Conservation (phyloP, 1,140 invertebrate species). For the Anastrepha ludens region DNA sequence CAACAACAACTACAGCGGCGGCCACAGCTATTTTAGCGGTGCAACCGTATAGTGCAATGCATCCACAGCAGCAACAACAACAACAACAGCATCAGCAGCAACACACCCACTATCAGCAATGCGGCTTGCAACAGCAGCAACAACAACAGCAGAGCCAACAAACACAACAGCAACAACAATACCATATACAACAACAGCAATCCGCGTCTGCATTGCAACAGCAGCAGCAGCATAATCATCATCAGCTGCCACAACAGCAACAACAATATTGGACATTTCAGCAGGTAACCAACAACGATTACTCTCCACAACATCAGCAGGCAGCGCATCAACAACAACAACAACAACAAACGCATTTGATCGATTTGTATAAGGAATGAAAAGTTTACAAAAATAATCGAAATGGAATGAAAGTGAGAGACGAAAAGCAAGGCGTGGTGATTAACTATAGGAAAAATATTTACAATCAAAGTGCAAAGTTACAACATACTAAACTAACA, state of each 20-base stretch:
- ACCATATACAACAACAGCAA: slow-evolving; percentile 60
- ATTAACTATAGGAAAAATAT: background rate
- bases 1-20: slow-evolving; percentile 40
- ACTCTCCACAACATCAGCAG: slow-evolving; percentile 60
- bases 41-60: slow-evolving; percentile 61
- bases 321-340: slow-evolving; percentile 63
- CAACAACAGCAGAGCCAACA: slow-evolving; percentile 54
- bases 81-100: slow-evolving; percentile 14
- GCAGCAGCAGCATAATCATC: slow-evolving; percentile 59
- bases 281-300: slow-evolving; percentile 59
- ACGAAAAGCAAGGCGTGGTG: background rate
- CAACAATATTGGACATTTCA: slow-evolving; percentile 54
- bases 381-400: background rate
- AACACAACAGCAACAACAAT: slow-evolving; percentile 29
- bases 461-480: background rate
- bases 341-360: slow-evolving; percentile 56
- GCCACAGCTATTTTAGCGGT: slow-evolving; percentile 59
- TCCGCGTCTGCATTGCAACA: slow-evolving; percentile 54
- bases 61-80: background rate
- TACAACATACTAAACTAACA: background rate
- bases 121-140: slow-evolving; percentile 51
- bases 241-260: slow-evolving; percentile 60
- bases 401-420: background rate
- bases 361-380: slow-evolving; percentile 50
- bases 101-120: slow-evolving; percentile 60